These are phyloP conservation scores for Styela plicata DNA, from an alignment of 23 tunicate species.

Conservation along the genomic window DNA sequence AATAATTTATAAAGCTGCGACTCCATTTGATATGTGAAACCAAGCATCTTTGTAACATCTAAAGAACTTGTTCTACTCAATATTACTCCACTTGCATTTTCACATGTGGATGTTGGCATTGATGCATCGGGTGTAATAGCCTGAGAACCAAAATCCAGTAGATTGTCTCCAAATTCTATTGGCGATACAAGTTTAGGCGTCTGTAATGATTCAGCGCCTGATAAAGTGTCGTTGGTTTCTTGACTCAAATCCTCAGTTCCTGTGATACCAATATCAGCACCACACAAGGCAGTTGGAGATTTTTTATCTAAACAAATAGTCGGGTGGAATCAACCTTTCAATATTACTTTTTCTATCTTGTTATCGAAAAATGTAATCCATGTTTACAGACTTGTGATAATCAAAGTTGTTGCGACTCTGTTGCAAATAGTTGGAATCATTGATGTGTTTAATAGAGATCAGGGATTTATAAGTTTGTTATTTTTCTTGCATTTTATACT, in stretches of 20 bases:
- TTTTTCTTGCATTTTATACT: too few species aligned
- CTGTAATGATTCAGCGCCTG: background rate
- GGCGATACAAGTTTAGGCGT: slow-evolving; percentile 5
- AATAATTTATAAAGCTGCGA: background rate
- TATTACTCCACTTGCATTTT: background rate
- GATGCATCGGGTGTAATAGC: background rate
- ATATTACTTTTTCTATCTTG: too few species aligned
- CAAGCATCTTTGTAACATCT: background rate
- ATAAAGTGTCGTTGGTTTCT: background rate
- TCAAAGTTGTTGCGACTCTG: too few species aligned
- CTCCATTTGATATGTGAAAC: background rate
- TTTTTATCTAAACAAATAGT: too few species aligned
- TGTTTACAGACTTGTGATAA: too few species aligned
- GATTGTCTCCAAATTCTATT: background rate
- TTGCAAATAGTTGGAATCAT: too few species aligned
- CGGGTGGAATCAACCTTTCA: too few species aligned
- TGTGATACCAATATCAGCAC: background rate
- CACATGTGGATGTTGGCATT: background rate
- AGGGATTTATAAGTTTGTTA: too few species aligned
- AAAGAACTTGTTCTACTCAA: background rate
- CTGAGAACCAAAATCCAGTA: background rate
- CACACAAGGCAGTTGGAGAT: too few species aligned
- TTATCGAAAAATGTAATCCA: too few species aligned
- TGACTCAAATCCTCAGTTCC: background rate
- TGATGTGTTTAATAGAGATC: too few species aligned